A percentile compares a stretch with the other conserved stretches of the same genome.
These are phyloP conservation scores for Loripinus fragilis DNA, from an alignment of 2,888 invertebrate genomes.

Conservation along the genomic window DNA sequence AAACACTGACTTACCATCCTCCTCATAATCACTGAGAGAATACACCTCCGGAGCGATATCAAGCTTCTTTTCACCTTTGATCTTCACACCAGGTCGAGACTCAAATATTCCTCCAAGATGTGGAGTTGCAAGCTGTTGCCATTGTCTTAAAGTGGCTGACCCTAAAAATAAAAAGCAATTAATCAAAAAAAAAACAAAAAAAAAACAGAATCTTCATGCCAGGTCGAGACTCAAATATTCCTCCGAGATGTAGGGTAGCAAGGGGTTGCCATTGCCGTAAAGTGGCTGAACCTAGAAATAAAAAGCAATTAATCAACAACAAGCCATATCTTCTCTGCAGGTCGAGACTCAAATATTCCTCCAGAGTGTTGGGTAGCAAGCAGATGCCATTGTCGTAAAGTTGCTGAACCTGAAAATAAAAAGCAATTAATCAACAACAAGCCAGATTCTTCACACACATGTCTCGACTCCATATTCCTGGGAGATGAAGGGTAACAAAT, in stretches of 20 bases:
- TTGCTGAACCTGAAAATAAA: constrained; percentile 87
- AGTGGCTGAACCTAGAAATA: constrained; percentile 89
- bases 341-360: constrained; percentile 94
- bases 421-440: background rate
- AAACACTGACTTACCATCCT: constrained; percentile 86
- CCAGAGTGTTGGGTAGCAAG: constrained; percentile 96
- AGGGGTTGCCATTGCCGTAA: constrained; percentile 97
- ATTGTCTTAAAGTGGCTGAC: constrained; percentile 95
- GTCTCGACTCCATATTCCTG: no score
- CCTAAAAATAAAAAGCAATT: constrained; percentile 63
- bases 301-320: no score
- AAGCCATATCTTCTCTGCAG: no score
- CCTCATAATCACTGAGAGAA: constrained; percentile 88
- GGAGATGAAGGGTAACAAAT: no score
- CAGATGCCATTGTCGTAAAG: constrained; percentile 96
- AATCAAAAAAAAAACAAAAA: no score
- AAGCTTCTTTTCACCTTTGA: constrained; percentile 79
- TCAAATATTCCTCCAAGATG: constrained; percentile 95
- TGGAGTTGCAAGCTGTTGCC: constrained; percentile 97
- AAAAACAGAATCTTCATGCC: constrained; percentile 95
- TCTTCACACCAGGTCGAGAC: constrained; percentile 95
- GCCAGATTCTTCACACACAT: no score
- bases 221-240: constrained; percentile 94
- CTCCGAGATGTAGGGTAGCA: constrained; percentile 96
- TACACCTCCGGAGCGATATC: constrained; percentile 85